A percentile compares a stretch with the other conserved stretches of the same genome.
phyloP scores from a whole-genome alignment of 2,888 invertebrate species.

The Melitaea athalia region DNA sequence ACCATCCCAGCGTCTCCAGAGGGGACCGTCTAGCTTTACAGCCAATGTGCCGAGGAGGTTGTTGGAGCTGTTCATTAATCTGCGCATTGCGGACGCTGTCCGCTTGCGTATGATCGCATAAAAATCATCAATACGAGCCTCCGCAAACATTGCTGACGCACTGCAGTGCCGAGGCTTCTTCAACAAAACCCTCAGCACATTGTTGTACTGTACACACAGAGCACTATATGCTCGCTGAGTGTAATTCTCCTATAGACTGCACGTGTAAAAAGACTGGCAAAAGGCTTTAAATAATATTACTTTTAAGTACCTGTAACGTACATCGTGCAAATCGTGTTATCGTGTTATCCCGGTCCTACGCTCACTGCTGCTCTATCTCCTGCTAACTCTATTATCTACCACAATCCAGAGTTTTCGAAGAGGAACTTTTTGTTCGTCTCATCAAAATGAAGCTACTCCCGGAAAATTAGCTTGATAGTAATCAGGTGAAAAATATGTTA shows the following conservation, averaged over 20 bases:
- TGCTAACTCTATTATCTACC: no score
- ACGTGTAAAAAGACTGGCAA: not conserved
- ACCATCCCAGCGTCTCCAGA: no score
- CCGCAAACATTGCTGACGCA: constrained; percentile 19
- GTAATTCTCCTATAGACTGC: not conserved
- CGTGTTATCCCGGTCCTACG: no score
- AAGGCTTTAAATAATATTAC: no score
- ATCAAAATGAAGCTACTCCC: no score
- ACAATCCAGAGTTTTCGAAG: no score
- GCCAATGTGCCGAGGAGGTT: not conserved
- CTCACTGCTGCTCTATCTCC: no score
- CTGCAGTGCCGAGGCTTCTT: constrained; percentile 17
- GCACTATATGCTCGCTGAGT: not conserved
- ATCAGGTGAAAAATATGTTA: no score
- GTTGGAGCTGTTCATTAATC: constrained; percentile 4
- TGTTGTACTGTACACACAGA: constrained; percentile 1
- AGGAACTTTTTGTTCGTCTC: no score
- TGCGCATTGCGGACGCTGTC: constrained; percentile 1
- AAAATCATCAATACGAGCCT: constrained; percentile 5
- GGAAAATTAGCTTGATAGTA: no score
- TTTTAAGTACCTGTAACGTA: not conserved
- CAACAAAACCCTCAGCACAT: constrained; percentile 10
- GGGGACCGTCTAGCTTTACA: no score
- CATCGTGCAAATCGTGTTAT: not conserved
- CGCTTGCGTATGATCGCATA: constrained; percentile 14